Percentiles rank a stretch among this genome's conserved stretches.
phyloP scores from a whole-genome alignment of 2,113 vertebrate genomes.

The Heterotilapia buettikoferi region DNA sequence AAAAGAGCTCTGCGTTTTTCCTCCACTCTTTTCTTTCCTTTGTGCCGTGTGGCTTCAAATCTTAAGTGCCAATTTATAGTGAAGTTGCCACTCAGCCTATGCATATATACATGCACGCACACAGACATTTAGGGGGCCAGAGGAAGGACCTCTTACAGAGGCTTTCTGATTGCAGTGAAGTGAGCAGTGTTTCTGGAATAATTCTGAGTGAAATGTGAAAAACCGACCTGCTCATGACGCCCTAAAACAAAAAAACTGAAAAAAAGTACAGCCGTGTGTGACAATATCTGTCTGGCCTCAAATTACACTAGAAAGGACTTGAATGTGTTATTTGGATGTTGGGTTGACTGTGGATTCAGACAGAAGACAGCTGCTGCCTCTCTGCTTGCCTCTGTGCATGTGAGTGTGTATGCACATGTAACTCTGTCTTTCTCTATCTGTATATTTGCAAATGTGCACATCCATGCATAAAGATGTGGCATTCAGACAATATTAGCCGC shows the following conservation, averaged over 20 bases:
- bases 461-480: constrained; percentile 44
- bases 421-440: neutral
- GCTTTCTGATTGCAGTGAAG: neutral
- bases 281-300: neutral
- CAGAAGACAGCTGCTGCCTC: neutral
- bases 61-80: neutral
- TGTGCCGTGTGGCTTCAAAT: neutral
- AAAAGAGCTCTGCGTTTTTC: neutral
- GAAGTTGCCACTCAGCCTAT: neutral
- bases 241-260: neutral
- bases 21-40: neutral
- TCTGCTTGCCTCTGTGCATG: neutral
- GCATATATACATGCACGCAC: neutral
- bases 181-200: neutral
- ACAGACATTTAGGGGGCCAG: neutral
- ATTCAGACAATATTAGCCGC: constrained; percentile 24
- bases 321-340: constrained; percentile 1
- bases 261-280: neutral
- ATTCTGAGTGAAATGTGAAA: neutral
- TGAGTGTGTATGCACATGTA: neutral
- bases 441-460: neutral
- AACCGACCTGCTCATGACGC: neutral
- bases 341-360: neutral
- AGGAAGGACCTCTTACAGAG: neutral
- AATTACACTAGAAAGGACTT: neutral